Evolutionary conservation across 2,797 vertebrate genomes (phyloP), one percentile per base, ranked within the genome.

Genomic region (Sebastes vulpes): DNA sequence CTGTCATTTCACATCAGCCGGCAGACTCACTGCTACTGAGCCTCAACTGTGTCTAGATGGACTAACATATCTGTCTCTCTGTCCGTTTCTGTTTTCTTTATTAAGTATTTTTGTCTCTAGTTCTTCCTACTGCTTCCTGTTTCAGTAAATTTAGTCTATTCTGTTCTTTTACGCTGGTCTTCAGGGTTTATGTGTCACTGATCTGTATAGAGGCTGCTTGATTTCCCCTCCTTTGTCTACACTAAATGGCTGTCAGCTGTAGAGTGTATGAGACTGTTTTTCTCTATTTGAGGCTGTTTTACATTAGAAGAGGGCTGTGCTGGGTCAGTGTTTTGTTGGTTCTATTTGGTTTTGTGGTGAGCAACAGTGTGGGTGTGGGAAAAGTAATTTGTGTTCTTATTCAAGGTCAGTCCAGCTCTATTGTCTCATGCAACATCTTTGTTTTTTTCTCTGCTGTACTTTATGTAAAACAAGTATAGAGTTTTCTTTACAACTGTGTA

Each of bases 1-100:
- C 14, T 59, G 65, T 88, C 87, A 81, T 85, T 81, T 89, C 68
- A 81, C 68, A 90, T 74, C 77, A 87, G 46, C 57, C 73, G 48
- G 58, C n/a, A 66, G 59, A 73, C 54, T 53, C 25, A 26, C 58
- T 59, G 46, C 68, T 66, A 48, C 75, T 72, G 72, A 56, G 48
- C 18, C 72, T 83, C 52, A 50, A 35, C 80, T 64, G 23, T 65
- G 20, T 75, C n/a, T 14, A 16, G 6, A 31, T n/a, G n/a, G 48
- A 54, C 21, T 21, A 42, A 31, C 23, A 23, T 26, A 28, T 63
- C 32, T 46, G 25, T 53, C 20, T 71, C 8, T 53, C 35, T 50
- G 38, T 46, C 61, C 0, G 0, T 21, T 50, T 57, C 12, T 21
- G 38, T 28, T 38, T 1, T 18, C 5, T 28, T 12, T 21, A 18